phyloP scores from a whole-genome alignment of 1,140 invertebrate species.

The Drosophila littoralis region DNA sequence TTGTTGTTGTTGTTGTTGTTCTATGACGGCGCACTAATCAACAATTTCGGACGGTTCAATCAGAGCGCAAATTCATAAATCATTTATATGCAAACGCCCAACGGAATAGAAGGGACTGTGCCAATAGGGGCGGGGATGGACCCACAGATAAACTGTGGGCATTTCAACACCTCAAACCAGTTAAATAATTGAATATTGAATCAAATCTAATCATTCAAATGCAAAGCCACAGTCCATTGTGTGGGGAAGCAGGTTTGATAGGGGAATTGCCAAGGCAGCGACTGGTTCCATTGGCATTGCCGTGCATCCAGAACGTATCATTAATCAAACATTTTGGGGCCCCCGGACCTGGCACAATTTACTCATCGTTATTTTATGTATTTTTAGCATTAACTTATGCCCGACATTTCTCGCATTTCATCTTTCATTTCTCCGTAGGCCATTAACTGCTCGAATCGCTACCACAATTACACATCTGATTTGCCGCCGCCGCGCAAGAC shows the following conservation, averaged over 20 bases:
- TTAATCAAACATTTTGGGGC: conserved; percentile 73
- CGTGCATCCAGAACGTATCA: conserved; percentile 55
- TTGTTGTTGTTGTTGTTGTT: conserved; percentile 49
- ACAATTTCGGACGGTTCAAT: conserved; percentile 78
- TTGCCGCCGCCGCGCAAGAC: conserved; percentile 80
- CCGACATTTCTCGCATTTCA: conserved; percentile 31
- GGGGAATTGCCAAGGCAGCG: conserved; percentile 49
- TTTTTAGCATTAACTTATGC: conserved; percentile 58
- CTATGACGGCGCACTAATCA: conserved; percentile 77
- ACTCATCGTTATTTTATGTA: conserved; percentile 54
- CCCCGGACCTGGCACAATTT: conserved; percentile 33
- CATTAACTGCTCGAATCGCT: conserved; percentile 74
- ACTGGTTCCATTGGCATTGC: conserved; percentile 15
- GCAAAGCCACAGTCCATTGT: conserved; percentile 61
- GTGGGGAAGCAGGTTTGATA: conserved; percentile 21
- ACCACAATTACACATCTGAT: conserved; percentile 80
- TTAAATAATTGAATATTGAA: conserved; percentile 82
- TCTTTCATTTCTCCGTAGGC: conserved; percentile 58
- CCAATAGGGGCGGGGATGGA: background rate
- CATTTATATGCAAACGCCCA: conserved; percentile 75
- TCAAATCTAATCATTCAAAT: conserved; percentile 83
- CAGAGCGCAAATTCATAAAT: conserved; percentile 79
- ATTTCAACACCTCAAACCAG: conserved; percentile 81
- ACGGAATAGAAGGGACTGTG: conserved; percentile 13
- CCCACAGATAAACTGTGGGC: conserved; percentile 54